Evolutionary conservation across 1,140 invertebrate species (phyloP).

Genomic region (Dreissena polymorpha): DNA sequence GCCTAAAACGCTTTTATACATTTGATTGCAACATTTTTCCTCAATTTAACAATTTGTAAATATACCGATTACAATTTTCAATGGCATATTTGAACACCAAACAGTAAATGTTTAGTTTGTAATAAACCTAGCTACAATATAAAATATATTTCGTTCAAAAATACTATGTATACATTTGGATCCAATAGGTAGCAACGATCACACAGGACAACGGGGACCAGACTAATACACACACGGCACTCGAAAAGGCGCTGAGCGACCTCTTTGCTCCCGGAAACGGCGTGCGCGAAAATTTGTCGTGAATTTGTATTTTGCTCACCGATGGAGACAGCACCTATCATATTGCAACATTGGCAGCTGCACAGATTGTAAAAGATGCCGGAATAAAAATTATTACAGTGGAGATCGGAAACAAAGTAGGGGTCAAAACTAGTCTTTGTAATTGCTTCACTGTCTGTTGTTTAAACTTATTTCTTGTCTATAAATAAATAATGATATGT

Average conservation of each 20-base stretch:
- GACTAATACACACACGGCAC: constrained; percentile 46
- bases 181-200: constrained; percentile 42
- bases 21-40: no score
- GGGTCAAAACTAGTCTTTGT: not conserved
- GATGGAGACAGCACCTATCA: constrained; percentile 54
- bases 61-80: no score
- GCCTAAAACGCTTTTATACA: no score
- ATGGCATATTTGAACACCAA: no score
- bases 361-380: constrained; percentile 20
- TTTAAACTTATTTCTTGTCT: no score
- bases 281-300: constrained; percentile 31
- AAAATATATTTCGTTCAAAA: no score
- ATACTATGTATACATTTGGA: no score
- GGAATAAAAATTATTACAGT: constrained; percentile 56
- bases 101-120: no score
- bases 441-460: no score
- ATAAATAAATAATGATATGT: no score
- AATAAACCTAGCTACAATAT: no score
- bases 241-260: constrained; percentile 6
- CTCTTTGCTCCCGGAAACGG: constrained; percentile 50
- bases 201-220: constrained; percentile 13
- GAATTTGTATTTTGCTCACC: constrained; percentile 56
- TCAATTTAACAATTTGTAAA: no score
- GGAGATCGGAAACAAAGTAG: constrained; percentile 51
- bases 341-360: constrained; percentile 34